Evolutionary conservation across 1,140 invertebrate genomes (phyloP).

Genomic region (Drosophila seguyi): DNA sequence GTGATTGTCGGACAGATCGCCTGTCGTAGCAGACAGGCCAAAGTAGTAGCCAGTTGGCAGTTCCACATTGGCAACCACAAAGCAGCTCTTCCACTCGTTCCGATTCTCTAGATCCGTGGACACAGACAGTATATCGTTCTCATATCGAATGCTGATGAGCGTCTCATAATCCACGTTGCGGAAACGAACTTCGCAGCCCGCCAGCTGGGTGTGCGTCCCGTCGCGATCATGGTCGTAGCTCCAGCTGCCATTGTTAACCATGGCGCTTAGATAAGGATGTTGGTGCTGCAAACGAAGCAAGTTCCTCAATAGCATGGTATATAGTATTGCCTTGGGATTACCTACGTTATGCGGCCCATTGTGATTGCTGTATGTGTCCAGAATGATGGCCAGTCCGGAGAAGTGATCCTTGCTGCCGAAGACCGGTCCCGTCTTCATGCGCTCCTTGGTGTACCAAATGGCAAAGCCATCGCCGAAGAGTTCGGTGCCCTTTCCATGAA

Average conservation of each 20-base stretch:
- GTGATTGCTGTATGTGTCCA: conserved; percentile 99
- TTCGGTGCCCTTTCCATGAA: conserved; percentile 97
- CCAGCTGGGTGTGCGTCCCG: conserved; percentile 98
- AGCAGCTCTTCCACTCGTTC: conserved; percentile 97
- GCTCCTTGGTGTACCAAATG: conserved; percentile 98
- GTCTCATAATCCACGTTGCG: conserved; percentile 97
- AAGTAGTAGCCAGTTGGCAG: conserved; percentile 98
- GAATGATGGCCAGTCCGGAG: conserved; percentile 95
- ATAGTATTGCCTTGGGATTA: fast-evolving
- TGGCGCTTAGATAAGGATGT: conserved; percentile 99
- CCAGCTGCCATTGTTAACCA: conserved; percentile 98
- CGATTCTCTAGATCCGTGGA: conserved; percentile 96
- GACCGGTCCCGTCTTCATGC: conserved; percentile 93
- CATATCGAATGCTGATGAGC: conserved; percentile 95
- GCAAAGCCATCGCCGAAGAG: conserved; percentile 99
- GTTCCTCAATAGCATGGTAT: neutral
- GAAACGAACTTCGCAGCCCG: conserved; percentile 97
- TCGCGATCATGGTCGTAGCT: conserved; percentile 99
- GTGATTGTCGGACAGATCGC: conserved; percentile 98
- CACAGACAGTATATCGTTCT: conserved; percentile 94
- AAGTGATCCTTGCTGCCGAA: conserved; percentile 98
- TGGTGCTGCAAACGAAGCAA: conserved; percentile 90
- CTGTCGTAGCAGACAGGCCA: conserved; percentile 97
- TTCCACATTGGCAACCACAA: conserved; percentile 94
- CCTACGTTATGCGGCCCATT: conserved; percentile 99